These are phyloP conservation scores for Paradisaea rubra DNA, from an alignment of 2,113 vertebrate species.

Conservation along the genomic window DNA sequence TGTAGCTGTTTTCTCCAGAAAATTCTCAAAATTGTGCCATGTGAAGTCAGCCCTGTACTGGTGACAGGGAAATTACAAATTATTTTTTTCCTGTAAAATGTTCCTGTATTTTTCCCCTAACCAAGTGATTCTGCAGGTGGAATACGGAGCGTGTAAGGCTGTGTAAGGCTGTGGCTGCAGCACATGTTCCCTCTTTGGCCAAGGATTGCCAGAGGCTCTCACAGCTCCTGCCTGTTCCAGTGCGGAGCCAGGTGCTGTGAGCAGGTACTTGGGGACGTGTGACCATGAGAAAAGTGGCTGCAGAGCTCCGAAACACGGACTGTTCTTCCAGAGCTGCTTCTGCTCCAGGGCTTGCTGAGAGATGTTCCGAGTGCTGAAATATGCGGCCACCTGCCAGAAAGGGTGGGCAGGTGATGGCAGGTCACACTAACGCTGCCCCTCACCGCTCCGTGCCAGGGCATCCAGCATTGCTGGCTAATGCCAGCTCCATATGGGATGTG, in stretches of 20 bases:
- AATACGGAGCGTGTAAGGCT: neutral
- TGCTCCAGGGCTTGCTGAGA: neutral
- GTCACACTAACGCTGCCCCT: neutral
- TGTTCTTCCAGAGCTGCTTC: neutral
- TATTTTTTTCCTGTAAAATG: neutral
- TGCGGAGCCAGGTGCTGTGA: accelerated
- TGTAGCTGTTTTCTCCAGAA: neutral
- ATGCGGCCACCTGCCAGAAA: neutral
- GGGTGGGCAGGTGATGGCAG: neutral
- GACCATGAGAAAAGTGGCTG: neutral
- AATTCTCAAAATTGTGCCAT: neutral
- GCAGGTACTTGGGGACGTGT: accelerated
- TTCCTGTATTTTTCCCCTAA: neutral
- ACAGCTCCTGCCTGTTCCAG: neutral
- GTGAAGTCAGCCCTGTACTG: neutral
- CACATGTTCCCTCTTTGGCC: neutral
- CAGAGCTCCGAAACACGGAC: neutral
- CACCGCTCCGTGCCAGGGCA: accelerated
- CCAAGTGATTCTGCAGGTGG: neutral
- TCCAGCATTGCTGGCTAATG: neutral
- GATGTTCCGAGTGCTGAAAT: neutral
- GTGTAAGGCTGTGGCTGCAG: neutral
- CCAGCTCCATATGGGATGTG: neutral
- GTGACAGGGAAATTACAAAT: neutral
- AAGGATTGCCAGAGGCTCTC: accelerated